A percentile compares a stretch with the other conserved stretches of the same genome.
These are phyloP conservation scores for Drosophila malerkotliana DNA, from an alignment of 1,140 invertebrate genomes.

Conservation along the genomic window DNA sequence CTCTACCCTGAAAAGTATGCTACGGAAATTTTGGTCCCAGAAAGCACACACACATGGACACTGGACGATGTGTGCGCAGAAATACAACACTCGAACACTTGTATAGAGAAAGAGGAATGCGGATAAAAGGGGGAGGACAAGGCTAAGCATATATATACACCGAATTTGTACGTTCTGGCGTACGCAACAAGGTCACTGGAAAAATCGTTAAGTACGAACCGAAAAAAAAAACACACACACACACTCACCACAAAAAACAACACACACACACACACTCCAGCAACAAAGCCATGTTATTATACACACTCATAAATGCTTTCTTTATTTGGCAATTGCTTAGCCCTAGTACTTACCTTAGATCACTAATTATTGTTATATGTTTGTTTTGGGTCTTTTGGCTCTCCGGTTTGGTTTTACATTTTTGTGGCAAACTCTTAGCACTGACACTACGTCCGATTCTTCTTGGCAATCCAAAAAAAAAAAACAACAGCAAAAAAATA, in stretches of 20 bases:
- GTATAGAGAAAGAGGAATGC: slow-evolving; percentile 23
- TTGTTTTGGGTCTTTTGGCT: background rate
- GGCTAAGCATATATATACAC: slow-evolving; percentile 55
- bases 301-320: slow-evolving; percentile 36
- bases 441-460: background rate
- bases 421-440: background rate
- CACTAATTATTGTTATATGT: slow-evolving; percentile 29
- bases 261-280: slow-evolving; percentile 18
- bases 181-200: slow-evolving; percentile 84
- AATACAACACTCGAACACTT: background rate
- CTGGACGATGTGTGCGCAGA: background rate
- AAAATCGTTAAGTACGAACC: slow-evolving; percentile 80
- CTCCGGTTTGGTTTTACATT: background rate
- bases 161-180: slow-evolving; percentile 57
- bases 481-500: slow-evolving; percentile 6
- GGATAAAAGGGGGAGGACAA: slow-evolving; percentile 48
- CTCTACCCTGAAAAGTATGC: slow-evolving; percentile 60
- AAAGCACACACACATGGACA: slow-evolving; percentile 37
- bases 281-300: slow-evolving; percentile 57
- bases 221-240: slow-evolving; percentile 19
- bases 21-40: slow-evolving; percentile 41
- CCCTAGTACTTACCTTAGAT: slow-evolving; percentile 22
- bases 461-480: background rate
- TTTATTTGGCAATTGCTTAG: slow-evolving; percentile 6
- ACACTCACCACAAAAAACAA: slow-evolving; percentile 4